Conservation (phyloP, 1,140 invertebrate genomes). For the Drosophila fuyamai region DNA sequence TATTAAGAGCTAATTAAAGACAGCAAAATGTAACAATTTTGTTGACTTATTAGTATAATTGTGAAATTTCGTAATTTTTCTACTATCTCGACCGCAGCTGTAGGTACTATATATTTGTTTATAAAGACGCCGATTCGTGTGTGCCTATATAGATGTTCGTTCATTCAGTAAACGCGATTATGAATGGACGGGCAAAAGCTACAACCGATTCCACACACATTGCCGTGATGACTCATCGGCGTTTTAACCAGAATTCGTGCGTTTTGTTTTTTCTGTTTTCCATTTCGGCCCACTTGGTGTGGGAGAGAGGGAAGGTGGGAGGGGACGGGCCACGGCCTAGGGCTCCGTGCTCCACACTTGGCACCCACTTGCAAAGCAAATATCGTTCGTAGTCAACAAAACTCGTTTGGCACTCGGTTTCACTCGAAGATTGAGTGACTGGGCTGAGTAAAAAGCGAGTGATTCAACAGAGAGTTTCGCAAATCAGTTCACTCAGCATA, state of each 20-base stretch:
- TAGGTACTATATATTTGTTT: slow-evolving; percentile 41
- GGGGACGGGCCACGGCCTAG: slow-evolving; percentile 54
- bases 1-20: not conserved
- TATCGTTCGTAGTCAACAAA: slow-evolving; percentile 25
- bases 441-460: slow-evolving; percentile 10
- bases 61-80: slow-evolving; percentile 8
- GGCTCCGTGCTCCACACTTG: slow-evolving; percentile 32
- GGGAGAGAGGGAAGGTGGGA: slow-evolving; percentile 12
- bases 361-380: slow-evolving; percentile 48
- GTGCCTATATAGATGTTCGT: slow-evolving; percentile 52
- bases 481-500: slow-evolving; percentile 15
- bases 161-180: slow-evolving; percentile 71
- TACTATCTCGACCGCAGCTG: slow-evolving; percentile 34
- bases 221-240: slow-evolving; percentile 67
- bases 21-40: not conserved
- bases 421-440: slow-evolving; percentile 13
- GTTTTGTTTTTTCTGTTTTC: slow-evolving; percentile 48
- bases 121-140: slow-evolving; percentile 41
- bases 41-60: not conserved
- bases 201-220: slow-evolving; percentile 44
- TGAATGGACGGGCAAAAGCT: slow-evolving; percentile 55
- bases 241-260: slow-evolving; percentile 76
- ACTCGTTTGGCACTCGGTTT: slow-evolving; percentile 37
- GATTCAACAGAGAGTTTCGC: slow-evolving; percentile 3
- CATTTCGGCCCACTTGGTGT: slow-evolving; percentile 62